A percentile compares a stretch with the other conserved stretches of the same genome.
Evolutionary conservation across 2,797 vertebrate species (phyloP).

Genomic region (Hemitrygon akajei): DNA sequence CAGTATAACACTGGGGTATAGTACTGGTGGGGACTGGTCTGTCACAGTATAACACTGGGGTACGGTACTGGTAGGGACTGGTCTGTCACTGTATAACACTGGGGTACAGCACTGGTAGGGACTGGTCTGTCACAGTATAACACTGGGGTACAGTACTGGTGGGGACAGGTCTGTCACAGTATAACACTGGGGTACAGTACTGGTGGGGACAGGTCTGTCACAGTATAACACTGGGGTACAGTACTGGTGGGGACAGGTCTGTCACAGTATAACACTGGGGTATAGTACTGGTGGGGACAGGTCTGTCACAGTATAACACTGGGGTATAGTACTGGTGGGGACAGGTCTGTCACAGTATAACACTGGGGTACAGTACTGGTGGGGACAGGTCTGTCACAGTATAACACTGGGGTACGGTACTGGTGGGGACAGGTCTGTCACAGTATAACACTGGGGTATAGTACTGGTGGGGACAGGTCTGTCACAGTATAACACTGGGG

Average conservation of each 20-base stretch:
- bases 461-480: not conserved
- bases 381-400: too few relatives aligned
- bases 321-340: not conserved
- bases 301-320: not conserved
- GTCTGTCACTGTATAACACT: not conserved
- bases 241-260: not conserved
- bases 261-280: not conserved
- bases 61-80: not conserved
- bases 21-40: not conserved
- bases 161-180: not conserved
- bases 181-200: not conserved
- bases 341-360: not conserved
- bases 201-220: too few relatives aligned
- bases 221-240: too few relatives aligned
- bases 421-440: not conserved
- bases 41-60: too few relatives aligned
- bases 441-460: too few relatives aligned
- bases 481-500: not conserved
- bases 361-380: not conserved
- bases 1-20: too few relatives aligned
- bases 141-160: too few relatives aligned
- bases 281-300: not conserved
- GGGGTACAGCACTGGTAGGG: not conserved
- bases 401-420: too few relatives aligned
- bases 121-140: not conserved